phyloP scores from a whole-genome alignment of 2,888 invertebrate species.

The Epistrophe grossulariae region DNA sequence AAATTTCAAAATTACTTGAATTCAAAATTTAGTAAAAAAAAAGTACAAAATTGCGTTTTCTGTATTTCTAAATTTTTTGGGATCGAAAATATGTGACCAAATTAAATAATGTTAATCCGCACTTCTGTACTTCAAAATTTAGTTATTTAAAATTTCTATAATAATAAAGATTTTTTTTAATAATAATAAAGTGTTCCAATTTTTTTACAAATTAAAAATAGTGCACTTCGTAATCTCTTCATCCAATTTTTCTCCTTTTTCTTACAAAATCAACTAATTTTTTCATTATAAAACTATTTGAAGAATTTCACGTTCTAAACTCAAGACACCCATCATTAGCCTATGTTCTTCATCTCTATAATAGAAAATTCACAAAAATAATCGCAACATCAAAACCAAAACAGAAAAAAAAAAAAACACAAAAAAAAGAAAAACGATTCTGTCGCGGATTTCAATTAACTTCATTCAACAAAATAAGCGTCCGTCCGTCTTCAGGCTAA shows the following conservation, averaged over 20 bases:
- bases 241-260: not conserved
- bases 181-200: not conserved
- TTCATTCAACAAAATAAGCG: conserved; percentile 65
- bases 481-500: not conserved
- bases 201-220: not conserved
- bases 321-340: conserved; percentile 42
- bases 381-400: conserved; percentile 38
- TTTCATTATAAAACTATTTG: not conserved
- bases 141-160: not conserved
- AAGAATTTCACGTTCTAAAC: conserved; percentile 18
- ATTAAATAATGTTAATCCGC: no score
- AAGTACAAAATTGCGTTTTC: no score
- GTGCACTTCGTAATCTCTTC: not conserved
- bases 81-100: no score
- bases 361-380: conserved; percentile 12
- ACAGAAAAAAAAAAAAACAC: not conserved
- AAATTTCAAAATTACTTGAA: no score
- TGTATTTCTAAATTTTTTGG: no score
- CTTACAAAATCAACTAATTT: not conserved
- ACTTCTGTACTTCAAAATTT: not conserved
- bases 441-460: conserved; percentile 65
- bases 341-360: conserved; percentile 13
- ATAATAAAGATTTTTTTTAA: not conserved
- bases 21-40: no score
- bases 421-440: conserved; percentile 35